These are phyloP conservation scores for Lepus townsendii DNA, from an alignment of 2,797 vertebrate species.

Conservation along the genomic window DNA sequence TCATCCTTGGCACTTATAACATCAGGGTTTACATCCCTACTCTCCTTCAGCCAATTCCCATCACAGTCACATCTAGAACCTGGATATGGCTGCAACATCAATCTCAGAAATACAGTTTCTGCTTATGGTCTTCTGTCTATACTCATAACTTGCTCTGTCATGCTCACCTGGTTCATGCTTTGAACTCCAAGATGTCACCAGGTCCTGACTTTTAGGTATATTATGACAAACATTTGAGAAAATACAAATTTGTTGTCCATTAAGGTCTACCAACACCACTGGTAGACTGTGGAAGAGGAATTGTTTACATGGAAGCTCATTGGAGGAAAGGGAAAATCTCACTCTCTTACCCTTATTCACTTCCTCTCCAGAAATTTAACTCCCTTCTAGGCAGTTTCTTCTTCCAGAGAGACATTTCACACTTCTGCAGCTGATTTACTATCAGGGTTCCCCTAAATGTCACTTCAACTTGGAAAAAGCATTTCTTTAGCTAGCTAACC, in stretches of 20 bases:
- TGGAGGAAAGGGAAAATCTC: neutral
- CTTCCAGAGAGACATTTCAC: neutral
- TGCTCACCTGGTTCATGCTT: neutral
- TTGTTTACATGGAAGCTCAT: neutral
- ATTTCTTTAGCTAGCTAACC: constrained; percentile 14
- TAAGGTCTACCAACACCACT: neutral
- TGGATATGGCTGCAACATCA: neutral
- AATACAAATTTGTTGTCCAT: neutral
- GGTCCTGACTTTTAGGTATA: neutral
- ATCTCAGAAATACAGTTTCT: neutral
- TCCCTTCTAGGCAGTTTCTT: neutral
- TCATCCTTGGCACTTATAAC: neutral
- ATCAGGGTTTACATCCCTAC: fast-evolving
- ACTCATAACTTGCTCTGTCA: neutral
- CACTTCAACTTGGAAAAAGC: constrained; percentile 23
- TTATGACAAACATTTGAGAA: neutral
- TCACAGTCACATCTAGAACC: neutral
- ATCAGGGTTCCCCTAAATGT: neutral
- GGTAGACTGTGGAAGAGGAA: neutral
- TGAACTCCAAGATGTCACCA: neutral
- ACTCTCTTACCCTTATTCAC: neutral
- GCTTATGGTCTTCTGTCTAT: neutral
- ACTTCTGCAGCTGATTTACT: neutral
- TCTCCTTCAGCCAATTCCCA: neutral
- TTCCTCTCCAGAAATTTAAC: neutral